A percentile compares a stretch with the other conserved stretches of the same genome.
phyloP scores from a whole-genome alignment of 2,888 invertebrate species.

The Lepetodrilus schrolli region DNA sequence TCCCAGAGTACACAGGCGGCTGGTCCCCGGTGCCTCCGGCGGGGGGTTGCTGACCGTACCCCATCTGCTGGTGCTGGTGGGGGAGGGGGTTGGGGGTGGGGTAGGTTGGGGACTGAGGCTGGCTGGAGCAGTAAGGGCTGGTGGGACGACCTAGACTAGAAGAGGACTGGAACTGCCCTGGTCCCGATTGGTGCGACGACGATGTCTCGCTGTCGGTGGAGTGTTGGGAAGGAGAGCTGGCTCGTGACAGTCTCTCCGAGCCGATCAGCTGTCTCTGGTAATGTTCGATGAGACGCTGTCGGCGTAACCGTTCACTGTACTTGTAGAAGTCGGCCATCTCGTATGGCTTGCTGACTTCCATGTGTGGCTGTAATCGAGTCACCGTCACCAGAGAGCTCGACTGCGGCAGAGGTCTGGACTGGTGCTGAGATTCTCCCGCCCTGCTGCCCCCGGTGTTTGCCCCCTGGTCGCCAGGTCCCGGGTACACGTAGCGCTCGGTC shows the following conservation, averaged over 20 bases:
- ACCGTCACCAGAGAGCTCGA: constrained; percentile 65
- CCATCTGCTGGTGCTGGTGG: neutral
- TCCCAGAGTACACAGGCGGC: neutral
- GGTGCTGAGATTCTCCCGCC: neutral
- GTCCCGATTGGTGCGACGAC: constrained; percentile 49
- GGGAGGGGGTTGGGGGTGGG: constrained; percentile 5
- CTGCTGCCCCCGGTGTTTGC: neutral
- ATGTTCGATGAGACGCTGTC: constrained; percentile 76
- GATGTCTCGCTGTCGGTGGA: constrained; percentile 60
- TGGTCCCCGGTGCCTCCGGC: neutral
- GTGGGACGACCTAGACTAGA: constrained; percentile 18
- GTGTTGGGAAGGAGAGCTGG: constrained; percentile 61
- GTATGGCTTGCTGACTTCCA: constrained; percentile 94
- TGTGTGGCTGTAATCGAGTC: constrained; percentile 64
- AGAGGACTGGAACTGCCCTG: constrained; percentile 37
- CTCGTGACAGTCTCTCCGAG: constrained; percentile 46
- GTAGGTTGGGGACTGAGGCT: constrained; percentile 27
- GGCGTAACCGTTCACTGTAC: constrained; percentile 94
- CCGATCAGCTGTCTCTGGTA: constrained; percentile 67
- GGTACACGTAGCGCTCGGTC: constrained; percentile 31
- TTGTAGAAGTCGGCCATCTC: constrained; percentile 99
- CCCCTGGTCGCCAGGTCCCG: constrained; percentile 31
- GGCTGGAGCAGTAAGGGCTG: constrained; percentile 35
- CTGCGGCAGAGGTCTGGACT: constrained; percentile 38
- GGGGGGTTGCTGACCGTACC: neutral